Evolutionary conservation across 2,888 invertebrate genomes (phyloP), one percentile per base, ranked within the genome.

Genomic region (Acanthosepion pharaonis): DNA sequence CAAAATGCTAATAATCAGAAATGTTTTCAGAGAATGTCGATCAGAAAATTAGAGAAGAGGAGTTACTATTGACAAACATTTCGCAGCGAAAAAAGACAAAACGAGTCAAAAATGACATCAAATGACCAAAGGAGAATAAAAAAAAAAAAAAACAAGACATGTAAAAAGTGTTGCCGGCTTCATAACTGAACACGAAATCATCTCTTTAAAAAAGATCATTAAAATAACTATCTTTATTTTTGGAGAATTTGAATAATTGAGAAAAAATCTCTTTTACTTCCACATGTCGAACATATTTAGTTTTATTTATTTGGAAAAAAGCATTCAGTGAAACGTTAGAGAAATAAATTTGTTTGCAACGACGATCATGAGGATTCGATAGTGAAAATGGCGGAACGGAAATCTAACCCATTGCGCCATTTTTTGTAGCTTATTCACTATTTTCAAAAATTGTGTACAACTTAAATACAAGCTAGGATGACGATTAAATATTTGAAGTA

Each of bases 341-440:
- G n/a, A 78, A 78, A 78, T 78, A 78, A 78, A n/a, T n/a, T 78
- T 9, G 78, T n/a, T 78, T 78, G n/a, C n/a, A 78, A n/a, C 15
- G 2, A 78, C n/a, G 15, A n/a, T n/a, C n/a, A 78, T 78, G 78
- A 51, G 33, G 11, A 53, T 15, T 49, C 48, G 23, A 93, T 11
- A 53, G 49, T 53, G 28, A 93, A 92, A 93, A 93, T 93, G 93
- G 53, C 93, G 93, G 93, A 93, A 93, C 93, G 93, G 93, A 93
- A 93, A 93, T 53, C 53, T 51, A 53, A 49, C 49, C 53, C 49
- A 49, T n/a, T n/a, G 93, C 93, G 93, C 93, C 93, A 93, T 93
- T 93, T 93, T 93, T 53, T 93, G 53, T 9, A 93, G 49, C 51
- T 51, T 49, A 25, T 53, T n/a, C n/a, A 93, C 49, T 53, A 28